These are phyloP conservation scores for Paedocypris sp. DNA, from an alignment of 2,113 vertebrate species.

Conservation along the genomic window DNA sequence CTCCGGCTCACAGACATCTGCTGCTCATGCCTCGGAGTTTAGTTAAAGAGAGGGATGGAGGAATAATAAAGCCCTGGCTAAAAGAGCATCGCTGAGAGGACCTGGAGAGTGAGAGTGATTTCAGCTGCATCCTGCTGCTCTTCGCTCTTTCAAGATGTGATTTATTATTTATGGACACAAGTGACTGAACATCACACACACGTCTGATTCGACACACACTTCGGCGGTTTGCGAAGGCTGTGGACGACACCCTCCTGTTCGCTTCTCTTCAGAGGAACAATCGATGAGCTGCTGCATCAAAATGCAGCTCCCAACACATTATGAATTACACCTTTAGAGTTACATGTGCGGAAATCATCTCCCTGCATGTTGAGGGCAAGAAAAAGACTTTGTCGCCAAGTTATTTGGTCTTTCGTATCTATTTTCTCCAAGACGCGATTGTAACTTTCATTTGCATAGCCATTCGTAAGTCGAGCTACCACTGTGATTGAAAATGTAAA, in stretches of 20 bases:
- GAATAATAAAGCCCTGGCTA: neutral
- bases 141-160: neutral
- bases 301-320: no score
- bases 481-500: no score
- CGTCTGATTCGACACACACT: neutral
- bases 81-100: neutral
- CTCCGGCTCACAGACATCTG: neutral
- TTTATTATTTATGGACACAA: slow-evolving; percentile 1
- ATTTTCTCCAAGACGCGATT: no score
- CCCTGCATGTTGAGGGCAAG: no score
- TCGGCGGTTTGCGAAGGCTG: neutral
- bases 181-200: neutral
- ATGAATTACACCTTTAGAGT: no score
- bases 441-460: no score
- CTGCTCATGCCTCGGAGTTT: neutral
- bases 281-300: no score
- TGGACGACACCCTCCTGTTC: neutral
- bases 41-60: neutral
- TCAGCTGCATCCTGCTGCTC: neutral
- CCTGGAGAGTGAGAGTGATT: neutral
- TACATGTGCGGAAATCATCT: no score
- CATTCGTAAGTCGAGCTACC: no score
- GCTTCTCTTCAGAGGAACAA: neutral
- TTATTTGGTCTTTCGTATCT: no score
- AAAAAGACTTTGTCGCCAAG: no score